These are phyloP conservation scores for Limnephilus rhombicus DNA, from an alignment of 2,888 invertebrate genomes.

Conservation along the genomic window DNA sequence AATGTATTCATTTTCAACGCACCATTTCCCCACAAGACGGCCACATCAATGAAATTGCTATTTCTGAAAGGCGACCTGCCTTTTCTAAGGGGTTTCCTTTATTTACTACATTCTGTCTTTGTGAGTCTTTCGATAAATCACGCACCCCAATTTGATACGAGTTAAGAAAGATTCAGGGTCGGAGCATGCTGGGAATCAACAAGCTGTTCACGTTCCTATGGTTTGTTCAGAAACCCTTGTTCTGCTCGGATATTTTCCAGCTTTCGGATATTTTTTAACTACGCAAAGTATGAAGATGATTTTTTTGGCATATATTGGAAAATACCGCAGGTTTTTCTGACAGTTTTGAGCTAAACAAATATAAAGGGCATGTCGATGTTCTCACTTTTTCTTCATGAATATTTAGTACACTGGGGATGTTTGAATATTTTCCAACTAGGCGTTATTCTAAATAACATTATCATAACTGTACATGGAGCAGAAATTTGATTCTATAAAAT, in stretches of 20 bases:
- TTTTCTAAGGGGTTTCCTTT: slow-evolving; percentile 47
- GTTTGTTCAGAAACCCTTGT: slow-evolving; percentile 53
- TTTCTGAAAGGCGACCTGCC: slow-evolving; percentile 27
- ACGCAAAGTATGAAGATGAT: slow-evolving; percentile 35
- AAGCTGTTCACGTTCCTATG: slow-evolving; percentile 60
- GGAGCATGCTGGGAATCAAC: slow-evolving; percentile 63
- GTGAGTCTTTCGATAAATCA: slow-evolving; percentile 64
- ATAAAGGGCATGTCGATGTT: neutral
- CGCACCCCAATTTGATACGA: slow-evolving; percentile 66
- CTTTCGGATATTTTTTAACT: slow-evolving; percentile 42
- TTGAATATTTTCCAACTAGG: neutral
- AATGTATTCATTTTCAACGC: slow-evolving; percentile 5
- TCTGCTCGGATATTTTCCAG: slow-evolving; percentile 36
- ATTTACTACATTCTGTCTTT: slow-evolving; percentile 58
- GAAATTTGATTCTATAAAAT: neutral
- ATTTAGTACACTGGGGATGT: neutral
- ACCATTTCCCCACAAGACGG: neutral
- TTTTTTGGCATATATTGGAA: slow-evolving; percentile 35
- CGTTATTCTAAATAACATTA: neutral
- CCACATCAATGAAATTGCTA: slow-evolving; percentile 33
- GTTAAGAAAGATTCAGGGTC: slow-evolving; percentile 66
- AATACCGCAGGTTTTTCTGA: slow-evolving; percentile 31
- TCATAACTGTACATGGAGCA: neutral
- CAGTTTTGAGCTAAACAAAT: slow-evolving; percentile 20
- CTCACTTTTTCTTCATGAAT: neutral